Evolutionary conservation across 2,113 vertebrate species (phyloP).

Genomic region (Pterocles burchelli): DNA sequence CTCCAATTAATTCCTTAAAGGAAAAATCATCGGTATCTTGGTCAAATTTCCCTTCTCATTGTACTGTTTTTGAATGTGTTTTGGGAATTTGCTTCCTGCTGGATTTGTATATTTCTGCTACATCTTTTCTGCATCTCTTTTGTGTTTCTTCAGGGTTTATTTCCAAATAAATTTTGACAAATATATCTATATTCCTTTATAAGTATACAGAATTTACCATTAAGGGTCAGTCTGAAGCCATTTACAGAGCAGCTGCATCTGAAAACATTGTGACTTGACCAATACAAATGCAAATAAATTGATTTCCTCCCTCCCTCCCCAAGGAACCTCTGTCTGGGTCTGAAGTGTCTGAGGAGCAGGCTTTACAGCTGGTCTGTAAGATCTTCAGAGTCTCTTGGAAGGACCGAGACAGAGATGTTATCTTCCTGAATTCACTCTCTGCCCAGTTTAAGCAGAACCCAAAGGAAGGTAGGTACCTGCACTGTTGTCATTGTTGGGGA

Average conservation of each 20-base stretch:
- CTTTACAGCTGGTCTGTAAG: constrained; percentile 97
- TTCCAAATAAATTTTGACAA: neutral
- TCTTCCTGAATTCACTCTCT: constrained; percentile 92
- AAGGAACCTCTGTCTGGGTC: constrained; percentile 88
- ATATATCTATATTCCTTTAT: neutral
- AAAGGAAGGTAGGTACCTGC: constrained; percentile 84
- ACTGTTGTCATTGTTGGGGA: neutral
- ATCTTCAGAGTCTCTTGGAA: constrained; percentile 99
- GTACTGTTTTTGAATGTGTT: neutral
- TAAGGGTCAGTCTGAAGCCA: neutral
- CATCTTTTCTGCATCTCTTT: neutral
- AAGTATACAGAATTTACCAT: neutral
- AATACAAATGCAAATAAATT: neutral
- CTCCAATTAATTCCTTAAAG: neutral
- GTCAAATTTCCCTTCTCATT: neutral
- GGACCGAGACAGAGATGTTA: constrained; percentile 94
- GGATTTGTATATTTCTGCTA: neutral
- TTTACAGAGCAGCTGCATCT: neutral
- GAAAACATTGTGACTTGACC: neutral
- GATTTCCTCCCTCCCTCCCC: neutral
- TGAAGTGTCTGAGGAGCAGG: constrained; percentile 95
- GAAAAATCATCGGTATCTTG: neutral
- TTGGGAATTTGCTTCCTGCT: neutral
- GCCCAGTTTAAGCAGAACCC: constrained; percentile 92
- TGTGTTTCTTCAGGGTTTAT: neutral